Conservation (phyloP, 1,140 invertebrate genomes). For the Solen grandis region DNA sequence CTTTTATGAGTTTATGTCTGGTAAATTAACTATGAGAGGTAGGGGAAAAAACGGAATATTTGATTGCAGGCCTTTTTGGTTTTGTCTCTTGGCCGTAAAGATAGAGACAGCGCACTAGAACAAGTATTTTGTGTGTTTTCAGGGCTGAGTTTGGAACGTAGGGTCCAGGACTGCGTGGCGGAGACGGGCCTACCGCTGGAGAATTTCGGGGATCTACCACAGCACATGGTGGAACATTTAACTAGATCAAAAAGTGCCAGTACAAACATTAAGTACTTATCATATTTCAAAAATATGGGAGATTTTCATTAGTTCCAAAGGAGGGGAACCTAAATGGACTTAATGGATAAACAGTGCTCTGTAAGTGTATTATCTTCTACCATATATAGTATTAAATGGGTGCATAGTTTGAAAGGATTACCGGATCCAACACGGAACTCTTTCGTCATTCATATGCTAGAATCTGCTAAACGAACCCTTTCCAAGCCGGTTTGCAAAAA, state of each 20-base stretch:
- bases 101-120: slow-evolving; percentile 5
- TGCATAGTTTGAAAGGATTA: background rate
- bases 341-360: slow-evolving; percentile 24
- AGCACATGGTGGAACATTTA: slow-evolving; percentile 15
- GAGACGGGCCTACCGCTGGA: background rate
- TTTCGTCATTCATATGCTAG: slow-evolving; percentile 23
- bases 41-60: slow-evolving; percentile 4
- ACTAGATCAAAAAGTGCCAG: slow-evolving; percentile 37
- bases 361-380: background rate
- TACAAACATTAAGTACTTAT: slow-evolving; percentile 41
- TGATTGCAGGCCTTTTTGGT: slow-evolving; percentile 1
- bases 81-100: background rate
- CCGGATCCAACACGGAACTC: slow-evolving; percentile 12
- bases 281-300: slow-evolving; percentile 42
- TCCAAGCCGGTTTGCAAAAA: slow-evolving; percentile 20
- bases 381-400: slow-evolving; percentile 29
- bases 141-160: background rate
- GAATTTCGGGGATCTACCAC: slow-evolving; percentile 1
- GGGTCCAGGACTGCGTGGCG: background rate
- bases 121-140: background rate
- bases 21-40: background rate
- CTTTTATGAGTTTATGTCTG: background rate
- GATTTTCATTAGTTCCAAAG: slow-evolving; percentile 11
- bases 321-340: background rate
- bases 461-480: too few species aligned